Conservation (phyloP, 1,140 invertebrate species). For the honey bee (Apis mellifera) region DNA sequence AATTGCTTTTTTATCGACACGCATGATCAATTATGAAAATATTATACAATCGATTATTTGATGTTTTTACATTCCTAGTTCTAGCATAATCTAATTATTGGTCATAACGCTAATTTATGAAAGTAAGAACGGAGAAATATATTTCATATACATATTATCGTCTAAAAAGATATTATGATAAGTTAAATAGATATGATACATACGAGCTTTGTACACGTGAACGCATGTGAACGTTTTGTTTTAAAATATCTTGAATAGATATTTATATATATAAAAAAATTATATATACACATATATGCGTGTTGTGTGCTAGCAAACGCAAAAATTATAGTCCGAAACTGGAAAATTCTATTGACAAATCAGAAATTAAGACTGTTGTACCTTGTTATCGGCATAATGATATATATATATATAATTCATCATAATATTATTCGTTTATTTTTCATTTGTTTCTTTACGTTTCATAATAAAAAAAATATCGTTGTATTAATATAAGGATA, state of each 20-base stretch:
- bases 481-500: background rate
- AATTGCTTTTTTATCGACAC: background rate
- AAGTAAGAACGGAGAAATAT: constrained; percentile 22
- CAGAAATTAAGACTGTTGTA: constrained; percentile 44
- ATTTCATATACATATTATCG: constrained; percentile 21
- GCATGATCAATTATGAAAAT: constrained; percentile 22
- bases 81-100: constrained; percentile 14
- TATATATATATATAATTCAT: background rate
- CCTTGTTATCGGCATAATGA: constrained; percentile 21
- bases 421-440: constrained; percentile 3
- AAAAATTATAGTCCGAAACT: constrained; percentile 6
- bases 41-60: constrained; percentile 41
- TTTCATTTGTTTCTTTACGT: background rate
- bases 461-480: background rate
- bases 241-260: constrained; percentile 25
- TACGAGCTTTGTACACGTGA: constrained; percentile 42
- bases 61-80: constrained; percentile 12
- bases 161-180: constrained; percentile 22
- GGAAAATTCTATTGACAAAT: constrained; percentile 38
- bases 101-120: constrained; percentile 8
- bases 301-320: background rate
- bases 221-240: constrained; percentile 38
- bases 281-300: background rate
- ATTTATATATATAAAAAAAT: constrained; percentile 33
- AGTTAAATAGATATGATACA: constrained; percentile 22